Base-by-base conservation (phyloP, 1,140 invertebrate genomes). In the Heliconius himera region DNA sequence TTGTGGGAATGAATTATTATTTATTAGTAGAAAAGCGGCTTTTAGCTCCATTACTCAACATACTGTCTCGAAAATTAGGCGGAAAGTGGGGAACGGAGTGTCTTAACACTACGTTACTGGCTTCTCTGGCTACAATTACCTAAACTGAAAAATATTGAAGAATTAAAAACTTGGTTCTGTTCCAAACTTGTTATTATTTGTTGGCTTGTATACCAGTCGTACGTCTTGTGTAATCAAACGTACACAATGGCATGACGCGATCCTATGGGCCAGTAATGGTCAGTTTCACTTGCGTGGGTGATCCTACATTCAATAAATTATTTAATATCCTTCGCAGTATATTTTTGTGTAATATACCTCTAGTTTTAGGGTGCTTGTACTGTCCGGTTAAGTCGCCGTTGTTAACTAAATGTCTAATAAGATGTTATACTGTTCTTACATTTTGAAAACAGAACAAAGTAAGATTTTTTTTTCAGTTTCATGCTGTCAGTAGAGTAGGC, bases 231-330 rank as follows among this genome's bases (percentile, higher is more conserved):
- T 79, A 83, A 85, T 83, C 77, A 76, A n/a, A 74, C 38, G 66
- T 49, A 60, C 73, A 83, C 80, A 80, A 83, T 81, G 54, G 72
- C 60, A 79, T 82, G 82, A 78, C 70, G 80, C 29, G 72, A 75
- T 78, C 78, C 70, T 80, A 54, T 76, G 78, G 77, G 70, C 71
- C 77, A 77, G 76, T 80, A 78, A 85, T 76, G 76, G 76, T 60
- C 78, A 77, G 74, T 81, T 70, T 77, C 77, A 81, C 74, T 77
- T 60, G 74, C 29, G 79, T 70, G 73, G 80, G 74, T 26, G 77
- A 81, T 80, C 78, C 76, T 73, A 49, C 76, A 70, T 74, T 84
- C 78, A 73, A 88, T 89, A 85, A 89, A 88, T 89, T 83, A 89
- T 89, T 89, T 84, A 88, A 81, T 75, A 80, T 46, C 74, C 82